Evolutionary conservation across 2,113 vertebrate species (phyloP).

Genomic region (Xyliphius kryptos): DNA sequence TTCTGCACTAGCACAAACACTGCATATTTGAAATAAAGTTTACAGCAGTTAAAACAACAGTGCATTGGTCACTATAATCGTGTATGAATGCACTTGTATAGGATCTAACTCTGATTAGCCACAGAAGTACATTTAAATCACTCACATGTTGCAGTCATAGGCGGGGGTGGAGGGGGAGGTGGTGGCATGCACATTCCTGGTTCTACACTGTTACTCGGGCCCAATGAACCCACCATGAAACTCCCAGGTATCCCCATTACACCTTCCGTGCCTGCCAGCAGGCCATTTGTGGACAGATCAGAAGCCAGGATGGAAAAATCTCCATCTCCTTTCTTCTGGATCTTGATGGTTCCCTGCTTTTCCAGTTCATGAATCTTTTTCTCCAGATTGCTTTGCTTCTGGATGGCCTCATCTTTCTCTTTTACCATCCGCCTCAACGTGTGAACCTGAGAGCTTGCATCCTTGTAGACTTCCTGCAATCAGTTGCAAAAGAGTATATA

Average conservation of each 20-base stretch:
- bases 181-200: slow-evolving; percentile 40
- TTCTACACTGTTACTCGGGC: slow-evolving; percentile 36
- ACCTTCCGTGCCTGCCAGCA: slow-evolving; percentile 38
- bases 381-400: slow-evolving; percentile 70
- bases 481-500: not conserved
- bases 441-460: slow-evolving; percentile 79
- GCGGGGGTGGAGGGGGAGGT: slow-evolving; percentile 68
- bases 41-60: too few relatives aligned
- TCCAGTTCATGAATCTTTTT: slow-evolving; percentile 74
- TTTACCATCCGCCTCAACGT: slow-evolving; percentile 80
- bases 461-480: slow-evolving; percentile 81
- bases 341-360: slow-evolving; percentile 60
- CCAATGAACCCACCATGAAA: slow-evolving; percentile 20
- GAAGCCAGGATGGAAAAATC: slow-evolving; percentile 62
- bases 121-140: too few relatives aligned
- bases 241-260: slow-evolving; percentile 33
- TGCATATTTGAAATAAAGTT: too few relatives aligned
- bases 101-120: too few relatives aligned
- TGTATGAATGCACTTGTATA: too few relatives aligned
- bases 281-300: slow-evolving; percentile 18
- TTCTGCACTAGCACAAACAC: too few relatives aligned
- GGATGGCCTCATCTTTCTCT: slow-evolving; percentile 89
- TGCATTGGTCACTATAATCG: too few relatives aligned
- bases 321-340: slow-evolving; percentile 68
- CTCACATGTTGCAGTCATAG: too few relatives aligned